These are phyloP conservation scores for Eulemur rufifrons DNA, from an alignment of 2,113 vertebrate species.

Conservation along the genomic window DNA sequence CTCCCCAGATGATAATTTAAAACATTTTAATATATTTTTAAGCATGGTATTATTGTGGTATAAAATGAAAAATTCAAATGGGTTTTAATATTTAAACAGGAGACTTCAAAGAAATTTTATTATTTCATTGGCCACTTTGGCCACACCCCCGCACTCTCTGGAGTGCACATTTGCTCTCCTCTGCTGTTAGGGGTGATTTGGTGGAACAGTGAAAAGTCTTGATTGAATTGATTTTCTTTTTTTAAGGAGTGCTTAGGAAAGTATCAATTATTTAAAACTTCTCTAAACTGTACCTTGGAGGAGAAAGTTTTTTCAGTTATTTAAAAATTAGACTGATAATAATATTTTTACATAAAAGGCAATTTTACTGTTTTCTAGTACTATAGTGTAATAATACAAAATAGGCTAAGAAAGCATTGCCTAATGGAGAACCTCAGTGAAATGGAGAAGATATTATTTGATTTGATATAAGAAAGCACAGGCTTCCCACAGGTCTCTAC, in stretches of 20 bases:
- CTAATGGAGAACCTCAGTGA: neutral
- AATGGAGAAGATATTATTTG: neutral
- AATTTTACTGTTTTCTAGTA: neutral
- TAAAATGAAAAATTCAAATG: neutral
- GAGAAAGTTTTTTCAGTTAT: neutral
- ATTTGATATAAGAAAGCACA: neutral
- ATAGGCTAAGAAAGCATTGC: neutral
- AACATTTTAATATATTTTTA: neutral
- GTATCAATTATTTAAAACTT: neutral
- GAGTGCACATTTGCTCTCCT: neutral
- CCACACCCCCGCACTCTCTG: neutral
- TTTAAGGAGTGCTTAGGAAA: neutral
- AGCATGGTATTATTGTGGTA: neutral
- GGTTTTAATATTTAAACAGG: conserved; percentile 1
- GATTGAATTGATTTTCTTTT: neutral
- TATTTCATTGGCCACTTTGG: neutral
- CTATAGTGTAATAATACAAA: neutral
- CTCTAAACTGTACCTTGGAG: neutral
- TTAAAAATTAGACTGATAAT: neutral
- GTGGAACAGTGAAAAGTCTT: neutral
- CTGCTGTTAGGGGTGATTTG: neutral
- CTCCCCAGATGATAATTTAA: neutral
- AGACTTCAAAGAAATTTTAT: neutral
- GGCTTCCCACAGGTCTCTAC: neutral
- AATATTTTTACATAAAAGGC: neutral